Evolutionary conservation across 2,797 vertebrate species (phyloP).

Genomic region (Cottoperca gobio): DNA sequence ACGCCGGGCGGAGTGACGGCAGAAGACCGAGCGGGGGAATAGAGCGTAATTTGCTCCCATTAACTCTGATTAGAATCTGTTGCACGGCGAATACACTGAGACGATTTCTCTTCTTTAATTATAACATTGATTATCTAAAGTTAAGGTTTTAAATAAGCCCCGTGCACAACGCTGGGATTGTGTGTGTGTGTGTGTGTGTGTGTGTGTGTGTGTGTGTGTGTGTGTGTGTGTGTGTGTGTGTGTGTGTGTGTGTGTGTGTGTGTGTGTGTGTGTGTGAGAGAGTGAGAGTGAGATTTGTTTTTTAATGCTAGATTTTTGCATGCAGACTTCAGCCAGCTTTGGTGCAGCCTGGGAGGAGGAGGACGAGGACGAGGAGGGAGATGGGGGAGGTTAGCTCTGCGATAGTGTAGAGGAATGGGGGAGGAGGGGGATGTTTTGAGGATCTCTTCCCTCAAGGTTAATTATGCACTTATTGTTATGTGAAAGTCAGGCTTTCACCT

Average conservation of each 20-base stretch:
- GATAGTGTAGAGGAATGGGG: not conserved
- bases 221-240: no score
- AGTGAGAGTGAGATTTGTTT: no score
- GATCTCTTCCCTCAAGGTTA: slow-evolving; percentile 69
- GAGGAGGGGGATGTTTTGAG: slow-evolving; percentile 17
- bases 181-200: no score
- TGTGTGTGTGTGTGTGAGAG: no score
- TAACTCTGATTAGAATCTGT: slow-evolving; percentile 66
- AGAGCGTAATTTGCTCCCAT: slow-evolving; percentile 50
- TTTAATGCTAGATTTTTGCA: slow-evolving; percentile 59
- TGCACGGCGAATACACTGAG: slow-evolving; percentile 20
- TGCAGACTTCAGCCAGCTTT: slow-evolving; percentile 24
- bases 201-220: no score
- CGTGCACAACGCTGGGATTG: not conserved
- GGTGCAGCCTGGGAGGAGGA: slow-evolving; percentile 7
- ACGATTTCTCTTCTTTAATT: slow-evolving; percentile 54
- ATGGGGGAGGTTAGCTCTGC: not conserved
- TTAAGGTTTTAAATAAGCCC: slow-evolving; percentile 55
- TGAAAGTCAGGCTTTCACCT: slow-evolving; percentile 65
- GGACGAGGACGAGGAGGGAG: not conserved
- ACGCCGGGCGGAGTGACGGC: slow-evolving; percentile 35
- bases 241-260: no score
- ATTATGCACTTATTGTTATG: slow-evolving; percentile 73
- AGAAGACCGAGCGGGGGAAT: slow-evolving; percentile 42
- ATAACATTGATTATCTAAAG: slow-evolving; percentile 65